Evolutionary conservation across 2,797 vertebrate genomes (phyloP).

Genomic region (Salmo trutta): DNA sequence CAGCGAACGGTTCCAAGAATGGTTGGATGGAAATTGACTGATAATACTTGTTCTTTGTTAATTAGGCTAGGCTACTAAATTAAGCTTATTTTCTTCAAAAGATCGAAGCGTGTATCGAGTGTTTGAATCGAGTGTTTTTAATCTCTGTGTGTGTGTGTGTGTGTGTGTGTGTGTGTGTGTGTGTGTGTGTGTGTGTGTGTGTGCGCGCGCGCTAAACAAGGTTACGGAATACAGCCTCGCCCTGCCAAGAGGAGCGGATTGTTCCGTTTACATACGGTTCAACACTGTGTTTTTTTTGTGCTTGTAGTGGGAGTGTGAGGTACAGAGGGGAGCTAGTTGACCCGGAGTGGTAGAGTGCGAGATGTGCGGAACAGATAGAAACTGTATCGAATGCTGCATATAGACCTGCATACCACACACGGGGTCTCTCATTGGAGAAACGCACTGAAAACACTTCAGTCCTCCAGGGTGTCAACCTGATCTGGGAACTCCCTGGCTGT

Average conservation of each 20-base stretch:
- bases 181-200: conserved; percentile 42
- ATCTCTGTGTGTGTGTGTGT: conserved; percentile 33
- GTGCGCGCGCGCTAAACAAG: conserved; percentile 71
- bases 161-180: conserved; percentile 37
- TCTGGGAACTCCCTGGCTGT: not conserved
- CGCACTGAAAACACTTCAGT: not conserved
- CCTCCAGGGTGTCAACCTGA: not conserved
- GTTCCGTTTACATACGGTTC: conserved; percentile 58
- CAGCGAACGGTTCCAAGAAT: not conserved
- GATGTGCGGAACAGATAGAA: not conserved
- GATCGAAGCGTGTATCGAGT: not conserved
- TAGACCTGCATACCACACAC: not conserved
- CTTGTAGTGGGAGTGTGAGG: not conserved
- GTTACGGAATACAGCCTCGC: conserved; percentile 77
- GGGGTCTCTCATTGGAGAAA: not conserved
- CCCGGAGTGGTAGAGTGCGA: not conserved
- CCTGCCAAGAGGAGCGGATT: conserved; percentile 65
- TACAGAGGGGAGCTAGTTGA: not conserved
- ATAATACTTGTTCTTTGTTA: not conserved
- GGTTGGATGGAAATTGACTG: not conserved
- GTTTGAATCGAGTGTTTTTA: not conserved
- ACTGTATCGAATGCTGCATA: not conserved
- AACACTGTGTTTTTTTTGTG: conserved; percentile 48
- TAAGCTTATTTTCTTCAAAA: not conserved
- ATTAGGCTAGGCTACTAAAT: not conserved